phyloP scores from a whole-genome alignment of 2,888 invertebrate genomes.

The Gymnocheta viridis region DNA sequence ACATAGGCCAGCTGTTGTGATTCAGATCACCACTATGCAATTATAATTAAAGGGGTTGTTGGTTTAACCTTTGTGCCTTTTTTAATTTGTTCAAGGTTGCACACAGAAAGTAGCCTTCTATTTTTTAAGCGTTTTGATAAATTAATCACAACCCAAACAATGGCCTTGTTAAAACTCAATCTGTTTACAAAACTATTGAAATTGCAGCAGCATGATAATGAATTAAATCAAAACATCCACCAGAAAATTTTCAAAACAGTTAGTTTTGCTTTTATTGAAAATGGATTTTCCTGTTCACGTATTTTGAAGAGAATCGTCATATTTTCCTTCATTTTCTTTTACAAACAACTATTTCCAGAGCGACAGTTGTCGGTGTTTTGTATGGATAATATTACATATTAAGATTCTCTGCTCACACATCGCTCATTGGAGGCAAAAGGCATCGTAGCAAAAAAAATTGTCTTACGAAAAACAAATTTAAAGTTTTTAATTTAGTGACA shows the following conservation, averaged over 20 bases:
- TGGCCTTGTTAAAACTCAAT: constrained; percentile 60
- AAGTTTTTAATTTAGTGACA: no score
- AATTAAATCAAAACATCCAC: background rate
- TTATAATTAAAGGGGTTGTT: constrained; percentile 48
- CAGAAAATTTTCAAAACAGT: constrained; percentile 26
- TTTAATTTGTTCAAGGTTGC: constrained; percentile 10
- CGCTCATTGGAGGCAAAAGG: no score
- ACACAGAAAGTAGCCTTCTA: background rate
- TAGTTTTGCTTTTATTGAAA: constrained; percentile 40
- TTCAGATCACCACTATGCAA: constrained; percentile 30
- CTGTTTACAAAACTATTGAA: constrained; percentile 25
- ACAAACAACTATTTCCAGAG: background rate
- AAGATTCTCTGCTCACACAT: no score
- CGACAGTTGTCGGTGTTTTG: background rate
- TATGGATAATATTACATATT: no score
- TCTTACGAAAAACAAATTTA: no score
- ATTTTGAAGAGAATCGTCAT: constrained; percentile 20
- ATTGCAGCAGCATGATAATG: constrained; percentile 38
- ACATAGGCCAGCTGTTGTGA: constrained; percentile 55
- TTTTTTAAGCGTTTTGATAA: constrained; percentile 51
- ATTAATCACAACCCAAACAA: constrained; percentile 55
- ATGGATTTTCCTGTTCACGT: constrained; percentile 1
- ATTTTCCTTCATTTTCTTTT: constrained; percentile 22
- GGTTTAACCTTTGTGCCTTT: constrained; percentile 40
- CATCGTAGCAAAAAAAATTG: no score